These are phyloP conservation scores for Dastarcus helophoroides DNA, from an alignment of 2,888 invertebrate genomes.

Conservation along the genomic window DNA sequence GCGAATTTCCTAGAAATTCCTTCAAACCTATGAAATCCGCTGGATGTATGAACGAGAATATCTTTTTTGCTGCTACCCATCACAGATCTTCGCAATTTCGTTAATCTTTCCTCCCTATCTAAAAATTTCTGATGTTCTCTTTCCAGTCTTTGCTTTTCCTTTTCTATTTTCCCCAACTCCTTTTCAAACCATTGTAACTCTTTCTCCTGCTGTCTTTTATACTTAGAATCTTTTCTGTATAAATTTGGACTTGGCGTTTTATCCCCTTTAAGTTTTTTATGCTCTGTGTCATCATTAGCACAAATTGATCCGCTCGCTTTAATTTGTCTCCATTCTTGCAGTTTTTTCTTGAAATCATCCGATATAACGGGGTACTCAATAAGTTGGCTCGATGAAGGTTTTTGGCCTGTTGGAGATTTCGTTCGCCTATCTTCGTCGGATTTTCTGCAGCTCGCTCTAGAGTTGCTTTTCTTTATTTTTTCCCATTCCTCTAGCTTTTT, in stretches of 20 bases:
- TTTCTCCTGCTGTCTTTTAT: slow-evolving; percentile 34
- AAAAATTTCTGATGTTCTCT: slow-evolving; percentile 50
- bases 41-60: slow-evolving; percentile 70
- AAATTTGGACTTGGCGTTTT: slow-evolving; percentile 33
- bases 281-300: slow-evolving; percentile 15
- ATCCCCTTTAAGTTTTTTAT: slow-evolving; percentile 19
- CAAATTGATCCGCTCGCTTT: slow-evolving; percentile 42
- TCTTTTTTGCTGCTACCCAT: slow-evolving; percentile 49
- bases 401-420: slow-evolving; percentile 38
- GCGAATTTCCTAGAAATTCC: slow-evolving; percentile 83
- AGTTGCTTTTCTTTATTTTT: slow-evolving; percentile 46
- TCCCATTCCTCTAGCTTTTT: slow-evolving; percentile 85
- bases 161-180: slow-evolving; percentile 46
- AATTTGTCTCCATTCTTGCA: slow-evolving; percentile 77
- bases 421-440: slow-evolving; percentile 49
- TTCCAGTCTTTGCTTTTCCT: slow-evolving; percentile 49
- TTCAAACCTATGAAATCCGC: slow-evolving; percentile 74
- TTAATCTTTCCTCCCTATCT: slow-evolving; percentile 51
- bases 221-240: slow-evolving; percentile 28
- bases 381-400: slow-evolving; percentile 17
- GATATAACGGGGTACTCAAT: slow-evolving; percentile 57
- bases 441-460: slow-evolving; percentile 27
- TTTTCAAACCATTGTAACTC: slow-evolving; percentile 48
- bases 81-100: slow-evolving; percentile 47
- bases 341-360: slow-evolving; percentile 72